These are phyloP conservation scores for Hirtodrosophila duncani DNA, from an alignment of 2,888 invertebrate genomes.

Conservation along the genomic window DNA sequence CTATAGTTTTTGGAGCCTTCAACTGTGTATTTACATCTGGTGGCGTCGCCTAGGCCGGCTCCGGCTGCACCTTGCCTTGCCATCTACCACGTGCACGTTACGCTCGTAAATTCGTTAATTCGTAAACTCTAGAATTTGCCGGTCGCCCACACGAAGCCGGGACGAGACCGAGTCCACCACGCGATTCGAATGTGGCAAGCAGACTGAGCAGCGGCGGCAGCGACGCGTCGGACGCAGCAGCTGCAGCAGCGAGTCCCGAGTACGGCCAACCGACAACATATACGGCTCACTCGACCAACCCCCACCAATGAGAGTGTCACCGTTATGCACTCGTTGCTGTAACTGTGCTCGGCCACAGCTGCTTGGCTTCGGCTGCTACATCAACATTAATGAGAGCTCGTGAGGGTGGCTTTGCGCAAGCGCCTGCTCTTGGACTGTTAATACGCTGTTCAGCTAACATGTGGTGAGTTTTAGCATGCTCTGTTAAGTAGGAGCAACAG, in stretches of 20 bases:
- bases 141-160: slow-evolving; percentile 39
- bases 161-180: slow-evolving; percentile 40
- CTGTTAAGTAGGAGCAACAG: slow-evolving; percentile 51
- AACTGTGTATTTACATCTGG: too few species aligned
- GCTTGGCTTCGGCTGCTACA: too few species aligned
- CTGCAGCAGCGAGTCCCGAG: slow-evolving; percentile 20
- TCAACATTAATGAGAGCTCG: too few species aligned
- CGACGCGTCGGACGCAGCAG: slow-evolving; percentile 6
- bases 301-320: slow-evolving; percentile 41
- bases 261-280: slow-evolving; percentile 12
- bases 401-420: slow-evolving; percentile 36
- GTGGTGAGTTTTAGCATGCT: slow-evolving; percentile 22
- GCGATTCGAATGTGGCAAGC: slow-evolving; percentile 53
- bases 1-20: too few species aligned
- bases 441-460: slow-evolving; percentile 12
- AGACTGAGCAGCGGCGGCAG: slow-evolving; percentile 47
- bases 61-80: too few species aligned
- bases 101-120: slow-evolving; percentile 47
- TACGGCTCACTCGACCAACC: slow-evolving; percentile 6
- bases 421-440: slow-evolving; percentile 38
- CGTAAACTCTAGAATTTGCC: slow-evolving; percentile 24
- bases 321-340: slow-evolving; percentile 27
- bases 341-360: slow-evolving; percentile 1
- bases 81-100: slow-evolving; percentile 6
- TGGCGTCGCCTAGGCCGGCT: too few species aligned